Conservation (phyloP, 2,888 invertebrate species). For the Thymelicus lineola region DNA sequence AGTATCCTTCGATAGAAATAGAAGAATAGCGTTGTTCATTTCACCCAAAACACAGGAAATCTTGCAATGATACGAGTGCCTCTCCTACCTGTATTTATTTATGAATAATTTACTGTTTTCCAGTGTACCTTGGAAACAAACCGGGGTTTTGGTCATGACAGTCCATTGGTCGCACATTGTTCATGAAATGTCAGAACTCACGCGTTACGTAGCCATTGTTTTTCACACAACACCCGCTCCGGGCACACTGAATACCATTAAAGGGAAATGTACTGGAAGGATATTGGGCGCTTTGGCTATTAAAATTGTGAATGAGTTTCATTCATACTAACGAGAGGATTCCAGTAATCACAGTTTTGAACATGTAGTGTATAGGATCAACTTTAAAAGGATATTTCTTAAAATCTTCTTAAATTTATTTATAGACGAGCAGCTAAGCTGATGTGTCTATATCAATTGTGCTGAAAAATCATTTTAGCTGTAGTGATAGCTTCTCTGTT, state of each 20-base stretch:
- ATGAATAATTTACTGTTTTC: background rate
- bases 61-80: too few relatives aligned
- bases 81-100: too few relatives aligned
- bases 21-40: too few relatives aligned
- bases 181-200: constrained; percentile 54
- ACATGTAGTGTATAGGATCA: too few relatives aligned
- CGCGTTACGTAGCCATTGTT: constrained; percentile 43
- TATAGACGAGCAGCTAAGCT: too few relatives aligned
- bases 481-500: too few relatives aligned
- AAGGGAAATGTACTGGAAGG: constrained; percentile 31
- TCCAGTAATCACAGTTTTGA: background rate
- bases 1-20: too few relatives aligned
- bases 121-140: constrained; percentile 16
- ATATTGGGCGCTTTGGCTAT: constrained; percentile 12
- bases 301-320: background rate
- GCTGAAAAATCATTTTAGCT: too few relatives aligned
- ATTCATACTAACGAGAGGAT: background rate
- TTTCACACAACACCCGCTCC: constrained; percentile 46
- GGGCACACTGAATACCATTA: constrained; percentile 18
- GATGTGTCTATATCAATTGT: too few relatives aligned
- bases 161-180: constrained; percentile 51
- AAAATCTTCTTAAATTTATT: too few relatives aligned
- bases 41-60: too few relatives aligned
- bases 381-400: too few relatives aligned
- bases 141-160: constrained; percentile 39